Evolutionary conservation across 2,113 vertebrate species (phyloP).

Genomic region (Falco punctatus): DNA sequence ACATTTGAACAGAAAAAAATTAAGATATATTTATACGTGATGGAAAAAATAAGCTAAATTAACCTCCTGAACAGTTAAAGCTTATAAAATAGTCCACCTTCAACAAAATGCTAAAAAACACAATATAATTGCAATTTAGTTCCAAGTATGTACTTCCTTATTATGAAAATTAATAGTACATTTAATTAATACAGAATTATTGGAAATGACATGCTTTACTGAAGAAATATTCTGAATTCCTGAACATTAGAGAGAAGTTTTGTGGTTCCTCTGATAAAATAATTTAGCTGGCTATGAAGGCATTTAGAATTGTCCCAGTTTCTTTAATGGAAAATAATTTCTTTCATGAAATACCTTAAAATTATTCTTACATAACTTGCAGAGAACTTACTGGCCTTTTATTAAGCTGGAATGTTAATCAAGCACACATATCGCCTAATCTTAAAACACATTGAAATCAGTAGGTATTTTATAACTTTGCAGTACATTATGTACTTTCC

Average conservation of each 20-base stretch:
- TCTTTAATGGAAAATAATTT: not conserved
- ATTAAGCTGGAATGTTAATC: not conserved
- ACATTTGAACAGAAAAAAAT: not conserved
- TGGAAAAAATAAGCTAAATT: not conserved
- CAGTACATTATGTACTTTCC: not conserved
- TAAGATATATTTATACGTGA: not conserved
- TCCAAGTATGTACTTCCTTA: not conserved
- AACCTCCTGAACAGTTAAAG: not conserved
- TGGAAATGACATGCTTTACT: not conserved
- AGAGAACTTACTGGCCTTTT: not conserved
- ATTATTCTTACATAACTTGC: not conserved
- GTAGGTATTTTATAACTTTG: not conserved
- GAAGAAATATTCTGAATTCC: not conserved
- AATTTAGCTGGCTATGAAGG: not conserved
- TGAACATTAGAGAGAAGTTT: not conserved
- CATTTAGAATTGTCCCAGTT: not conserved
- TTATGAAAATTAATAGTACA: not conserved
- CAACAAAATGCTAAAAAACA: not conserved
- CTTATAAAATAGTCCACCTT: not conserved
- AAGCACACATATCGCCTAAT: not conserved
- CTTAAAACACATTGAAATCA: not conserved
- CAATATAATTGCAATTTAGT: not conserved
- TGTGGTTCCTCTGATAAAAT: not conserved
- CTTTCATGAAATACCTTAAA: not conserved
- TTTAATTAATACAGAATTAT: not conserved